Percentiles rank a stretch among this genome's conserved stretches.
Evolutionary conservation across 2,113 vertebrate genomes (phyloP).

Genomic region (Rousettus leschenaultii): DNA sequence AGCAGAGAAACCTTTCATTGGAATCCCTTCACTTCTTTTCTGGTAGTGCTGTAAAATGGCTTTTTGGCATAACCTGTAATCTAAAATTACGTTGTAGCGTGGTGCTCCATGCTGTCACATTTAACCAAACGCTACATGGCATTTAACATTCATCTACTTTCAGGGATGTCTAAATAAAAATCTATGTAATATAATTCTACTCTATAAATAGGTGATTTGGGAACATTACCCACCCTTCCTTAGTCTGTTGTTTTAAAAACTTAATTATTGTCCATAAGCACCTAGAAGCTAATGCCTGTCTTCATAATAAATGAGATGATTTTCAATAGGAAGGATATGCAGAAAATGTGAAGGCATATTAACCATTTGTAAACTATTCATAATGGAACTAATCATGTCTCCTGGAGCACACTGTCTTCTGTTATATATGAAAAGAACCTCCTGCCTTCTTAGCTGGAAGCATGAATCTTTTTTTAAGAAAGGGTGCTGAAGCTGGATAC

Average conservation of each 20-base stretch:
- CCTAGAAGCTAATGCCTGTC: conserved; percentile 60
- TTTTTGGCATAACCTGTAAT: conserved; percentile 60
- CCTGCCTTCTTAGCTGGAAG: conserved; percentile 62
- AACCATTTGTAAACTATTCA: conserved; percentile 66
- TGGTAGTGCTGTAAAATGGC: conserved; percentile 31
- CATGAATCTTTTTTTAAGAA: conserved; percentile 68
- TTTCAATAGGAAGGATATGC: conserved; percentile 65
- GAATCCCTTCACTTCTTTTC: conserved; percentile 36
- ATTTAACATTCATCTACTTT: conserved; percentile 55
- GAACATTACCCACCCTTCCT: conserved; percentile 20
- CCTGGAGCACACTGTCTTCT: conserved; percentile 8
- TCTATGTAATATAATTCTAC: background rate
- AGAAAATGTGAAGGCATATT: conserved; percentile 59
- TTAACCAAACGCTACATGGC: conserved; percentile 72
- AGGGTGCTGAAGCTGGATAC: conserved; percentile 47
- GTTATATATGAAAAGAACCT: conserved; percentile 41
- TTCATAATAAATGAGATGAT: conserved; percentile 74
- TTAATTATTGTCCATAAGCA: conserved; percentile 42
- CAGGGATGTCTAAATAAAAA: conserved; percentile 50
- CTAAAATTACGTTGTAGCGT: conserved; percentile 51
- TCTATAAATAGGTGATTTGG: conserved; percentile 34
- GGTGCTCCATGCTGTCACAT: conserved; percentile 51
- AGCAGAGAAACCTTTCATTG: conserved; percentile 40
- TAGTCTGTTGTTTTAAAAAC: conserved; percentile 52
- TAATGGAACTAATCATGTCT: conserved; percentile 54